Percentiles rank a stretch among this genome's conserved stretches.
These are phyloP conservation scores for Drosophila albomicans DNA, from an alignment of 1,140 invertebrate species.

Conservation along the genomic window DNA sequence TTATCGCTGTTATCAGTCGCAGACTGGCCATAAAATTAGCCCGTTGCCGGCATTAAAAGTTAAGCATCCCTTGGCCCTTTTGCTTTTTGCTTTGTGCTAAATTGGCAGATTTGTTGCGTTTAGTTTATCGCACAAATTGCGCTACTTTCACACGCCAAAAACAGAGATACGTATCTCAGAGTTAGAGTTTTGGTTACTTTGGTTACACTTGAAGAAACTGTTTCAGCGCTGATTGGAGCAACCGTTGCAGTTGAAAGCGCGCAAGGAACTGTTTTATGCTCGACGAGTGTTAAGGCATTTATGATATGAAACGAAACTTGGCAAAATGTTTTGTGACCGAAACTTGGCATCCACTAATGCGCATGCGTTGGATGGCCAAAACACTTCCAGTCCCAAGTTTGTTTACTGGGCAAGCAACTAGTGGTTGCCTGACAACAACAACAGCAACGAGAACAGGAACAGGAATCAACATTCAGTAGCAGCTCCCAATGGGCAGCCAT, in stretches of 20 bases:
- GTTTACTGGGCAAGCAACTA: constrained; percentile 62
- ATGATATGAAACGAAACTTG: constrained; percentile 44
- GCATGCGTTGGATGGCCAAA: constrained; percentile 62
- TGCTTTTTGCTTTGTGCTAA: constrained; percentile 34
- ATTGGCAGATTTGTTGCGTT: constrained; percentile 47
- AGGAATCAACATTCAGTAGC: not conserved
- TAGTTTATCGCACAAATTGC: constrained; percentile 9
- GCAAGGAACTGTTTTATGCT: constrained; percentile 72
- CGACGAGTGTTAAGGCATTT: constrained; percentile 67
- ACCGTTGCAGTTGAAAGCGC: constrained; percentile 77
- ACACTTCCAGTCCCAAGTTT: constrained; percentile 55
- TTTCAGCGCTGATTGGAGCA: constrained; percentile 21
- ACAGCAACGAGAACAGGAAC: constrained; percentile 6
- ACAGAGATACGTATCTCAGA: constrained; percentile 21
- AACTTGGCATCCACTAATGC: constrained; percentile 67
- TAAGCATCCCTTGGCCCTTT: constrained; percentile 35
- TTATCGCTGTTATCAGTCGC: constrained; percentile 71
- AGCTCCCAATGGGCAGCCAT: constrained; percentile 52
- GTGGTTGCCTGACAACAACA: constrained; percentile 57
- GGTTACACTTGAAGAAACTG: not conserved
- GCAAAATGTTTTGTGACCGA: constrained; percentile 17
- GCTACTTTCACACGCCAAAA: constrained; percentile 25
- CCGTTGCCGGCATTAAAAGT: constrained; percentile 63
- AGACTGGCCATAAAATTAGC: constrained; percentile 66
- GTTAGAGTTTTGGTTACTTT: not conserved